A percentile compares a stretch with the other conserved stretches of the same genome.
phyloP scores from a whole-genome alignment of 2,888 invertebrate species.

The Malthinus flaveolus region DNA sequence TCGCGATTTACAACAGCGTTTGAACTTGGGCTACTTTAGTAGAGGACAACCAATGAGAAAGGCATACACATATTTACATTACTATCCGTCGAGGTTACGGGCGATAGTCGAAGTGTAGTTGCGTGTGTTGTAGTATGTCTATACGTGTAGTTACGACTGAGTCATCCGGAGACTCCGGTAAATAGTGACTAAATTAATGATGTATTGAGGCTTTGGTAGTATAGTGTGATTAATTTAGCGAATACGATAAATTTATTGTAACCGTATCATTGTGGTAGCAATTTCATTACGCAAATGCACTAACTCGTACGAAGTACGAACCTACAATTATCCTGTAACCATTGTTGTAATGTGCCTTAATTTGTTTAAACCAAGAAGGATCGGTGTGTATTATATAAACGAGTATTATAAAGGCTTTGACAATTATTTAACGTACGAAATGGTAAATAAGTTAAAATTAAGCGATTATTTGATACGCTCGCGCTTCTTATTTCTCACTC shows the following conservation, averaged over 20 bases:
- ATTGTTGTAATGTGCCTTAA: too few relatives aligned
- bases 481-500: too few relatives aligned
- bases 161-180: conserved; percentile 1
- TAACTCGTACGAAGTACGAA: not conserved
- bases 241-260: not conserved
- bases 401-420: too few relatives aligned
- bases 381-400: too few relatives aligned
- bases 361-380: not conserved
- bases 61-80: conserved; percentile 15
- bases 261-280: not conserved
- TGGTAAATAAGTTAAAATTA: too few relatives aligned
- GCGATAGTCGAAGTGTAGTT: conserved; percentile 10
- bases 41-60: conserved; percentile 45
- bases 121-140: conserved; percentile 5
- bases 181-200: conserved; percentile 1
- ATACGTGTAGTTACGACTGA: conserved; percentile 12
- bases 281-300: conserved; percentile 1
- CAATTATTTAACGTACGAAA: too few relatives aligned
- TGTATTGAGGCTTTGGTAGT: not conserved
- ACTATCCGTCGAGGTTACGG: conserved; percentile 17
- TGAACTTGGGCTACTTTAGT: conserved; percentile 49
- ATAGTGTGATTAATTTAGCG: not conserved
- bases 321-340: not conserved
- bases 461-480: too few relatives aligned
- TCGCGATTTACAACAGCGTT: conserved; percentile 16